These are phyloP conservation scores for Rhyacophila evoluta DNA, from an alignment of 2,888 invertebrate genomes.

Conservation along the genomic window DNA sequence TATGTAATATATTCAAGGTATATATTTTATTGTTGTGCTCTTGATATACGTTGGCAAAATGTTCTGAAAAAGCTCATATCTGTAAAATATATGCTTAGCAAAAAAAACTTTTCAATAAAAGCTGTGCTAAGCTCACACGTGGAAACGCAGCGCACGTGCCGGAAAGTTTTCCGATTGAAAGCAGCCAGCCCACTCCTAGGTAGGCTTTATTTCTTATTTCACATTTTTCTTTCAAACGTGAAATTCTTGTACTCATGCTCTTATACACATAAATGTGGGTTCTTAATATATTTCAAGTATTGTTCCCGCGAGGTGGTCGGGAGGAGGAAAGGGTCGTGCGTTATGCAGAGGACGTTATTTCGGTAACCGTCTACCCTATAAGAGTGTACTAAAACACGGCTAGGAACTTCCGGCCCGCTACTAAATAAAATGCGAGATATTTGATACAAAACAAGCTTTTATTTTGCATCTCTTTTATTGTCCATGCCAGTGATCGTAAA, in stretches of 20 bases:
- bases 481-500: background rate
- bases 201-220: constrained; percentile 22
- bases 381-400: constrained; percentile 1
- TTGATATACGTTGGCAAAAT: no score
- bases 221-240: constrained; percentile 18
- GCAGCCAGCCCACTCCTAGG: background rate
- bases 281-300: constrained; percentile 32
- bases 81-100: background rate
- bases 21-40: no score
- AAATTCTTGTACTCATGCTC: background rate
- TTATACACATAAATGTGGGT: constrained; percentile 10
- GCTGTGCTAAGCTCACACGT: background rate
- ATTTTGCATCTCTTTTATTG: constrained; percentile 29
- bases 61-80: background rate
- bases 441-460: constrained; percentile 26
- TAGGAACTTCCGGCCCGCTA: constrained; percentile 14
- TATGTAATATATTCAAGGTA: no score
- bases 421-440: constrained; percentile 27
- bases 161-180: constrained; percentile 5
- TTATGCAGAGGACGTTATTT: constrained; percentile 29
- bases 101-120: background rate
- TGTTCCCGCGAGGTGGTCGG: constrained; percentile 11
- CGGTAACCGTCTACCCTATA: constrained; percentile 11
- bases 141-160: constrained; percentile 15
- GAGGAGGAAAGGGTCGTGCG: constrained; percentile 23